Conservation (phyloP, 2,797 vertebrate species). For the Bradypodion pumilum region DNA sequence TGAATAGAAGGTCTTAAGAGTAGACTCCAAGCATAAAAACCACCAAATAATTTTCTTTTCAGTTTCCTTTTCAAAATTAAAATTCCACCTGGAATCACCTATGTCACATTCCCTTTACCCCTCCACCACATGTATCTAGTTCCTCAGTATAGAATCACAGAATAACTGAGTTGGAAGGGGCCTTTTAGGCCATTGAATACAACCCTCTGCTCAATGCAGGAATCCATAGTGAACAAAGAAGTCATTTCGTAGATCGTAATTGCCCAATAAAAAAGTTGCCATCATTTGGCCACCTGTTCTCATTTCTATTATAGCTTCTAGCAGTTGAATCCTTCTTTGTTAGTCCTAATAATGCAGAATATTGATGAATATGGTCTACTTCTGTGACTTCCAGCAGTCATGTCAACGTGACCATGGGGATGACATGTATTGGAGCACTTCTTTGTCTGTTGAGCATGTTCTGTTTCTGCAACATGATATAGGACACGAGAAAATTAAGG, state of each 20-base stretch:
- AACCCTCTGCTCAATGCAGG: neutral
- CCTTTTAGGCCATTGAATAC: too few relatives aligned
- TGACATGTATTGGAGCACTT: too few relatives aligned
- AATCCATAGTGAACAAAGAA: neutral
- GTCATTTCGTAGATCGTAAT: neutral
- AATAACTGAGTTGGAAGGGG: too few relatives aligned
- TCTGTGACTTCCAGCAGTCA: too few relatives aligned
- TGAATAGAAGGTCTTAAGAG: neutral
- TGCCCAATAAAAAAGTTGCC: neutral
- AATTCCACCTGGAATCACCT: neutral
- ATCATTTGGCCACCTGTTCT: neutral
- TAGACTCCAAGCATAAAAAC: neutral
- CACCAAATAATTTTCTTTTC: neutral
- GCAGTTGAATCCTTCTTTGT: neutral
- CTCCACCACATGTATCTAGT: too few relatives aligned
- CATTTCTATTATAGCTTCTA: neutral
- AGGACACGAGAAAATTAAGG: neutral
- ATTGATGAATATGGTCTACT: neutral
- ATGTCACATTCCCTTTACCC: neutral
- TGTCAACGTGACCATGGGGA: too few relatives aligned
- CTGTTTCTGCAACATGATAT: neutral
- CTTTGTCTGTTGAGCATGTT: too few relatives aligned
- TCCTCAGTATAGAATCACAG: too few relatives aligned
- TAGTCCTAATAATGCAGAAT: neutral
- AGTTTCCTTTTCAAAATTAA: neutral